Conservation (phyloP, 2,113 vertebrate species). For the Loxodonta africana region DNA sequence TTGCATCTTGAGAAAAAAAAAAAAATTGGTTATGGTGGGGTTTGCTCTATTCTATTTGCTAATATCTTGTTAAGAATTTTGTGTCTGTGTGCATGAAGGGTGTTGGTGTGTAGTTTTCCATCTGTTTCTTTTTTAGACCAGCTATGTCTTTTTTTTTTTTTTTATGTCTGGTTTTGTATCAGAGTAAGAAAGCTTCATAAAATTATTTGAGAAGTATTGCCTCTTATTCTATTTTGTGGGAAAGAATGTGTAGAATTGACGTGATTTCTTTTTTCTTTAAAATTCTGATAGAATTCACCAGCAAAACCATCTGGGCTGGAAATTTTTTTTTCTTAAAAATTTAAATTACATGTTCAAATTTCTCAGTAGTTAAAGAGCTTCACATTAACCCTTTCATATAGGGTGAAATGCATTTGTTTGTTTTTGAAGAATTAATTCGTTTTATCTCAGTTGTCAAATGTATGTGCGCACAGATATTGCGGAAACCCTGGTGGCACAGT, state of each 20-base stretch:
- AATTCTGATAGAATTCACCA: not conserved
- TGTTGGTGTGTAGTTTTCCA: not conserved
- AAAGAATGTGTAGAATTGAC: not conserved
- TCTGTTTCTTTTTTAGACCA: not conserved
- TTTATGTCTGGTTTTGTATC: not conserved
- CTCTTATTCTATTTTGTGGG: not conserved
- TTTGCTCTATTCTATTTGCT: too few relatives aligned
- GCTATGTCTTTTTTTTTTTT: too few relatives aligned
- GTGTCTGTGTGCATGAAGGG: not conserved
- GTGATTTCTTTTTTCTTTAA: not conserved
- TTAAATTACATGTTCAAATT: not conserved
- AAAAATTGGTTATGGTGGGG: not conserved
- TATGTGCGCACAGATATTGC: not conserved
- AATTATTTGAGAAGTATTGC: not conserved
- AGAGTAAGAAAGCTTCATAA: not conserved
- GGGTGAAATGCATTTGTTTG: not conserved
- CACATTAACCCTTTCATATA: not conserved
- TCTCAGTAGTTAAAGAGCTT: not conserved
- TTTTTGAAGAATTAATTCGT: not conserved
- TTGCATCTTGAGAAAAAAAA: not conserved
- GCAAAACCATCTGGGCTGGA: not conserved
- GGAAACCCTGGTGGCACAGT: too few relatives aligned
- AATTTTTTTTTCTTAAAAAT: not conserved
- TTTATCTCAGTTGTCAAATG: not conserved
- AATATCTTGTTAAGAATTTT: not conserved